A percentile compares a stretch with the other conserved stretches of the same genome.
Conservation (phyloP, 2,797 vertebrate genomes). For the Typhlichthys eigenmanni region DNA sequence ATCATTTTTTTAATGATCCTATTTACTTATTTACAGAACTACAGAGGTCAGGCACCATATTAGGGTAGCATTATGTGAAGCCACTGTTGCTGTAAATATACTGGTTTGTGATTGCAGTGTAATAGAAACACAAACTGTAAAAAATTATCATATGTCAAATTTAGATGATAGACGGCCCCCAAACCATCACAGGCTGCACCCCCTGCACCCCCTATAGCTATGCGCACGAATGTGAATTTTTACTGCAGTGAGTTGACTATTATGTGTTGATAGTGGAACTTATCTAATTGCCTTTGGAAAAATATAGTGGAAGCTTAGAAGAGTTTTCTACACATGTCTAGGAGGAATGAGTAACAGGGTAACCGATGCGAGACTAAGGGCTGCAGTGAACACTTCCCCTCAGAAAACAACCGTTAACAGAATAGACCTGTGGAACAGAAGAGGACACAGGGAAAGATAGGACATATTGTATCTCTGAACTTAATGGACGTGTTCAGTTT, state of each 20-base stretch:
- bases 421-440: slow-evolving; percentile 48
- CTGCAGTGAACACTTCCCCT: slow-evolving; percentile 51
- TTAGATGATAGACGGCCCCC: no score
- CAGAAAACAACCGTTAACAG: slow-evolving; percentile 49
- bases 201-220: no score
- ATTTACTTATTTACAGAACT: no score
- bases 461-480: slow-evolving; percentile 19
- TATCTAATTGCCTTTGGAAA: slow-evolving; percentile 58
- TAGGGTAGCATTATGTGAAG: no score
- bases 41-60: no score
- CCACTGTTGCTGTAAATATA: no score
- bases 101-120: no score
- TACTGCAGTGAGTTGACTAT: slow-evolving; percentile 47
- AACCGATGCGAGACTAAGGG: slow-evolving; percentile 60
- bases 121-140: no score
- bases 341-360: slow-evolving; percentile 44
- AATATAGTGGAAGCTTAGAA: slow-evolving; percentile 37
- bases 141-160: no score
- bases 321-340: slow-evolving; percentile 45
- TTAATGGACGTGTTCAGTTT: no score
- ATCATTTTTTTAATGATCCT: no score
- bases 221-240: slow-evolving; percentile 12
- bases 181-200: no score
- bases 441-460: slow-evolving; percentile 52
- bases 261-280: slow-evolving; percentile 31